Base-by-base conservation (phyloP, 1,140 invertebrate genomes). In the Myzus persicae region DNA sequence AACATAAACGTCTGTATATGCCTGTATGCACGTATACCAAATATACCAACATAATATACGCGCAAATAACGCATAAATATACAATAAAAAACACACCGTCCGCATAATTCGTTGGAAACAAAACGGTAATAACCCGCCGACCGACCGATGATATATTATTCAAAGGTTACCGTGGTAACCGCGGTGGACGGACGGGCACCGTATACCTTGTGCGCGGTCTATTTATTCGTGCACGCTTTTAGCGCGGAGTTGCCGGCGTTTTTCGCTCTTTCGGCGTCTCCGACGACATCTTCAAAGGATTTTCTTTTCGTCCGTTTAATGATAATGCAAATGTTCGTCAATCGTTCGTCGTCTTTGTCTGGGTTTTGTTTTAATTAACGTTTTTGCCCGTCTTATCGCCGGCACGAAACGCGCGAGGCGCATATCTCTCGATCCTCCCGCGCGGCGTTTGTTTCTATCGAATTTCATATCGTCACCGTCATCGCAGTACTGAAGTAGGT, bases 21-120 rank as follows among this genome's bases (percentile, higher is more conserved):
- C n/a, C n/a, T n/a, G n/a, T 24, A 51, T 51, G 4, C 24, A 51
- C 26, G 1, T 54, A 54, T 31, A 31, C 54, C 9, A 31, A 51
- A 76, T 76, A 76, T n/a, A 5, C 18, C 59, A 6, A 76, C n/a
- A 76, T 76, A n/a, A 76, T 76, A 76, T 76, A 76, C 59, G 59
- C n/a, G 31, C 31, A 76, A 76, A 76, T 36, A 76, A n/a, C 31
- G 59, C 59, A 76, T 76, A 76, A 76, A 76, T 36, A 76, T 76
- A 76, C 59, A 76, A 76, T 76, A 76, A 76, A 76, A 76, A 76
- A 76, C n/a, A 76, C 59, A 76, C n/a, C 59, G 59, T 76, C 6
- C 14, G 59, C 59, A 76, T 76, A n/a, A 76, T 76, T 76, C 59
- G 31, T 36, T 76, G 59, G 59, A 76, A 76, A 76, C 59, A 76